phyloP scores from a whole-genome alignment of 2,113 vertebrate genomes.

The Spea bombifrons region DNA sequence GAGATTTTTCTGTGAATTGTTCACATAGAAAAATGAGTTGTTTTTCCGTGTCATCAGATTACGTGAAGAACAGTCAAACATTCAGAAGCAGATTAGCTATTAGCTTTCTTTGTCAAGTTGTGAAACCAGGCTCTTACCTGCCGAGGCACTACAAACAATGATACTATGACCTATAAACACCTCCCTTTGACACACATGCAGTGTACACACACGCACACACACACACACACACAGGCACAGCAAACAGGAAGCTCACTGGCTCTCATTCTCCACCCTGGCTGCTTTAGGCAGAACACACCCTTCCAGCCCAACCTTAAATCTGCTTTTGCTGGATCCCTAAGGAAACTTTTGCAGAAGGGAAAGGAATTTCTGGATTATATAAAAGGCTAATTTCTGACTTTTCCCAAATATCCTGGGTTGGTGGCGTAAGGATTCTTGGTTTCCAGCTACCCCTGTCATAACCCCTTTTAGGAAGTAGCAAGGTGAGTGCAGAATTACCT shows the following conservation, averaged over 20 bases:
- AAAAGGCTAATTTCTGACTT: not conserved
- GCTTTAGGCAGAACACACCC: constrained; percentile 42
- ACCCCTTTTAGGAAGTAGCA: constrained; percentile 26
- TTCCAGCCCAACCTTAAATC: constrained; percentile 42
- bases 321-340: constrained; percentile 14
- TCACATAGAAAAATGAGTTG: no score
- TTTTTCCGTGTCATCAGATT: no score
- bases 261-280: constrained; percentile 40
- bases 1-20: no score
- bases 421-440: not conserved
- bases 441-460: not conserved
- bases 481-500: constrained; percentile 35
- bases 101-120: constrained; percentile 15
- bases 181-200: constrained; percentile 23
- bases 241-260: constrained; percentile 43
- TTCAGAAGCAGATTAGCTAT: not conserved
- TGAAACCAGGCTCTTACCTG: constrained; percentile 12
- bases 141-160: not conserved
- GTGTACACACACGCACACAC: constrained; percentile 10
- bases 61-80: no score
- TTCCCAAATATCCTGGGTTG: not conserved
- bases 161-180: constrained; percentile 43
- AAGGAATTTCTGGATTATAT: constrained; percentile 10
- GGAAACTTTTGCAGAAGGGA: constrained; percentile 22
- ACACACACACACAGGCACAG: not conserved